These are phyloP conservation scores for Lagopus muta DNA, from an alignment of 2,113 vertebrate species.

Conservation along the genomic window DNA sequence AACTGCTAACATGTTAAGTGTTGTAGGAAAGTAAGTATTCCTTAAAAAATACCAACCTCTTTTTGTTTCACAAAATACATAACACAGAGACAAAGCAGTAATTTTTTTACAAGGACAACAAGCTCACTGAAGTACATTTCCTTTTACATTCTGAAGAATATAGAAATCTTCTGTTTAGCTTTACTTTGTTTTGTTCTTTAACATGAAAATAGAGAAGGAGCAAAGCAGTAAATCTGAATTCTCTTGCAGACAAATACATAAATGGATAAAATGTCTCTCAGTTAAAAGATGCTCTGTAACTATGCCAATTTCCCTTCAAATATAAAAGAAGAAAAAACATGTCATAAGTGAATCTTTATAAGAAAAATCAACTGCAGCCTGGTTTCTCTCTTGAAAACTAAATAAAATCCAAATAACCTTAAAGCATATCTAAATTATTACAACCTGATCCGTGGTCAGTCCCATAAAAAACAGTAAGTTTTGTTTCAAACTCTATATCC, in stretches of 20 bases:
- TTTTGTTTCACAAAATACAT: not conserved
- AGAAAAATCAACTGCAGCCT: not conserved
- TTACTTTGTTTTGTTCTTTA: not conserved
- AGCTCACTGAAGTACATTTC: not conserved
- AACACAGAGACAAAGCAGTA: not conserved
- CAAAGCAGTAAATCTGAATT: not conserved
- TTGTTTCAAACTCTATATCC: not conserved
- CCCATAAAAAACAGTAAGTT: not conserved
- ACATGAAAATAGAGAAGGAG: not conserved
- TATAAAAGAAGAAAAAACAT: not conserved
- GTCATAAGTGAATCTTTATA: not conserved
- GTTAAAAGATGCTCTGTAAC: fast-evolving
- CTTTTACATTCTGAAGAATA: not conserved
- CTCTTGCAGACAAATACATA: not conserved
- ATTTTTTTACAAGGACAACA: not conserved
- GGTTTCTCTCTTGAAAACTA: not conserved
- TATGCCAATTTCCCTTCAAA: not conserved
- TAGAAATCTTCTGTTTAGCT: not conserved
- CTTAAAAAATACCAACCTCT: not conserved
- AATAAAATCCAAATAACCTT: not conserved
- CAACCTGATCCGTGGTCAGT: not conserved
- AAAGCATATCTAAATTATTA: not conserved
- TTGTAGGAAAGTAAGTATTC: not conserved
- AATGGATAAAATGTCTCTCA: not conserved
- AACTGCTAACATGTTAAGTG: not conserved